phyloP scores from a whole-genome alignment of 2,888 invertebrate species.

The Fissipunctia ypsillon region DNA sequence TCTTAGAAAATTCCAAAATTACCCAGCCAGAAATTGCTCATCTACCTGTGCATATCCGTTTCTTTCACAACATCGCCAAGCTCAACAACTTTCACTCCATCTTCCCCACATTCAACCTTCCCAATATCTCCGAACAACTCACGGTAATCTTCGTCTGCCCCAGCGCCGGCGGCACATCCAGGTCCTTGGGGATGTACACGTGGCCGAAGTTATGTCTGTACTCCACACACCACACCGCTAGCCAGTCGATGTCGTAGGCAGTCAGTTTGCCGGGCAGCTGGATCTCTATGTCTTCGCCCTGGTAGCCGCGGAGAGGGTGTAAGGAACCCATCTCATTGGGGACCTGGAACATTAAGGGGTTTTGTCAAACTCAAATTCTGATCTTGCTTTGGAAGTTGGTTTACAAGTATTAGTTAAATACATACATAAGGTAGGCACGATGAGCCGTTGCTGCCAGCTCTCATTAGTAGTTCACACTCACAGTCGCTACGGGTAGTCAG shows the following conservation, averaged over 20 bases:
- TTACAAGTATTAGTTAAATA: too few relatives aligned
- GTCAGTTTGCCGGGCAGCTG: constrained; percentile 96
- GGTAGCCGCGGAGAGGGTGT: constrained; percentile 95
- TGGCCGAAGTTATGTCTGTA: constrained; percentile 97
- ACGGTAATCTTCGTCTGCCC: constrained; percentile 98
- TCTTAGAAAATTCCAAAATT: too few relatives aligned
- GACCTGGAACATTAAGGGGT: constrained; percentile 85
- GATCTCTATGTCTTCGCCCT: constrained; percentile 97
- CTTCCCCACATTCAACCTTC: background rate
- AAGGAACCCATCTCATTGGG: constrained; percentile 97
- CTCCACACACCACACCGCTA: constrained; percentile 97
- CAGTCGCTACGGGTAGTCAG: background rate
- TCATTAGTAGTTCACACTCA: background rate
- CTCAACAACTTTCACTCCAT: background rate
- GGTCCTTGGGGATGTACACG: constrained; percentile 95
- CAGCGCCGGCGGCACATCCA: constrained; percentile 97
- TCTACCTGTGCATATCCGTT: background rate
- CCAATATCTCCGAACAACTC: constrained; percentile 76
- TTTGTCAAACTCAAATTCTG: too few relatives aligned
- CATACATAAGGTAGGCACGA: background rate
- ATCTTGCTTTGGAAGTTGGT: too few relatives aligned
- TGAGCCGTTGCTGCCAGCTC: background rate
- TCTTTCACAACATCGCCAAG: background rate
- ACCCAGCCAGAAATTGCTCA: background rate
- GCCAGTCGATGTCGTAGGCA: constrained; percentile 97